Evolutionary conservation across 2,113 vertebrate species (phyloP), one percentile per base, ranked within the genome.

Genomic region (Eurystomus gularis): DNA sequence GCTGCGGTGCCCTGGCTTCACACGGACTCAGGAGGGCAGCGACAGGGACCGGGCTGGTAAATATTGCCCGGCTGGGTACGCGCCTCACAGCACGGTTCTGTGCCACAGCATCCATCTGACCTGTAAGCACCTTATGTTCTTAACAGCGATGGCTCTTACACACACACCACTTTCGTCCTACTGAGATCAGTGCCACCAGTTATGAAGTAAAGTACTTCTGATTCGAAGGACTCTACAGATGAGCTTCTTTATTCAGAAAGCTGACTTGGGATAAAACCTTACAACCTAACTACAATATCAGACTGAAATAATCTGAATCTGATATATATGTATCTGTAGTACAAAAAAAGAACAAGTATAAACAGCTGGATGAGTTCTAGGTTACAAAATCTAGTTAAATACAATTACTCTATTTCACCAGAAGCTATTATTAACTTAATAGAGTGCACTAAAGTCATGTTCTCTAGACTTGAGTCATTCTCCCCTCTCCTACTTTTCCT

Each of bases 11-110:
- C 40, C 52, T 17, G 18, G 35, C 39, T 40, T 18, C 44, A 21
- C 1, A 1, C 2, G 1, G 13, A 17, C 28, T 11, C 4, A n/a
- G n/a, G n/a, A n/a, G 35, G 8, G 44, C 2, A 14, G n/a, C 1
- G 7, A 29, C 23, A 25, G 31, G 9, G n/a, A 17, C 31, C 1
- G 52, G 10, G 52, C 23, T 39, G 3, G 2, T 5, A 19, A 55
- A 13, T 2, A 7, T 19, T 24, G 39, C 35, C 20, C 3, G 4
- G 31, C 26, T 3, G 9, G 33, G 48, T 3, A 3, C 17, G 26
- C 0, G 2, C 6, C 70, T 57, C 48, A 13, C 11, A 6, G 9
- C 1, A 8, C 0, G 23, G 23, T 7, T 70, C 58, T 70, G 49
- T 15, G 37, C 11, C 64, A 21, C 48, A 15, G 15, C 24, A 20